These are phyloP conservation scores for Nephotettix cincticeps DNA, from an alignment of 1,140 invertebrate genomes.

Conservation along the genomic window DNA sequence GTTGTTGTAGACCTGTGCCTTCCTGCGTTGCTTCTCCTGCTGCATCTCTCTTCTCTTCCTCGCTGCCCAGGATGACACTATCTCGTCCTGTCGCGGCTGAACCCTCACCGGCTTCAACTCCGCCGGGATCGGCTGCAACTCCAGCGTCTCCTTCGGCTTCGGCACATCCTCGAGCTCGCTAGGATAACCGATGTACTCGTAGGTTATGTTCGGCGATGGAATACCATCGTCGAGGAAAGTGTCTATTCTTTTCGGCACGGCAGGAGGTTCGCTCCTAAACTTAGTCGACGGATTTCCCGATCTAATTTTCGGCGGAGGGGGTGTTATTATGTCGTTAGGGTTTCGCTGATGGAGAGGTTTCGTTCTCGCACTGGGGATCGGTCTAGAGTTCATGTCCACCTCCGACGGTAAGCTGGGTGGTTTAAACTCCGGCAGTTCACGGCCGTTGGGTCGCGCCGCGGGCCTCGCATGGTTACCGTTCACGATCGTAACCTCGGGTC, in stretches of 20 bases:
- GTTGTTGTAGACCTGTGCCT: neutral
- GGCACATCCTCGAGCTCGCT: neutral
- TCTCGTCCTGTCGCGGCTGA: conserved; percentile 4
- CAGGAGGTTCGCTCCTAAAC: conserved; percentile 5
- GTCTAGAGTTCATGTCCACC: neutral
- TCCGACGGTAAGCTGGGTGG: neutral
- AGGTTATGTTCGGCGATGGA: conserved; percentile 2
- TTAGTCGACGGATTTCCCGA: neutral
- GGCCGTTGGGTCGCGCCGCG: neutral
- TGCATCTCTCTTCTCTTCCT: conserved; percentile 12
- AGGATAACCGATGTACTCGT: conserved; percentile 21
- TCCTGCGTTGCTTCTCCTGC: neutral
- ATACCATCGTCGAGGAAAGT: conserved; percentile 3
- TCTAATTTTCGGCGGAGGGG: neutral
- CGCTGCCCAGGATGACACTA: conserved; percentile 10
- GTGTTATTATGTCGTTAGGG: conserved; percentile 6
- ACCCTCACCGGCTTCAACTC: neutral
- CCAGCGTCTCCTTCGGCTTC: conserved; percentile 2
- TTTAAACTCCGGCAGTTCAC: neutral
- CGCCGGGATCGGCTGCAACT: neutral
- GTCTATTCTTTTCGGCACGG: conserved; percentile 5
- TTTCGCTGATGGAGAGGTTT: conserved; percentile 11
- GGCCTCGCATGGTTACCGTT: neutral
- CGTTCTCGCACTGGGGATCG: neutral
- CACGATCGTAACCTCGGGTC: neutral